phyloP scores from a whole-genome alignment of 2,113 vertebrate genomes.

The Danionella cerebrum region DNA sequence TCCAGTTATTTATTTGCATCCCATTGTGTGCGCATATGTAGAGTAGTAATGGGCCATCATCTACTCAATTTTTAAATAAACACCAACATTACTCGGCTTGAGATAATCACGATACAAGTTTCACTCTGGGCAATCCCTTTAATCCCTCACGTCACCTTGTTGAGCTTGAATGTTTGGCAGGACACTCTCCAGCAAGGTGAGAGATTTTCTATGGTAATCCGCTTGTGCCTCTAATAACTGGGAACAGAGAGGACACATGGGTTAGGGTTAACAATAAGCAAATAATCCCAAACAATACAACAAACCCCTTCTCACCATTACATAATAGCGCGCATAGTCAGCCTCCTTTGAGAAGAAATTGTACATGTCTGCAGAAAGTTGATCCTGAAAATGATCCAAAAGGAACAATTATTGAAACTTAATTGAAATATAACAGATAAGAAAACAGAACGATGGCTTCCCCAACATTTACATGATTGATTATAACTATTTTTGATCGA shows the following conservation, averaged over 20 bases:
- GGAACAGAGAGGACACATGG: constrained; percentile 72
- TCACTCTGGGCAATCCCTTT: background rate
- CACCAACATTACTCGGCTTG: no score
- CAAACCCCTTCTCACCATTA: constrained; percentile 69
- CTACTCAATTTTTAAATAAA: no score
- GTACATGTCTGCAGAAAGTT: constrained; percentile 96
- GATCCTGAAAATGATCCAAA: constrained; percentile 69
- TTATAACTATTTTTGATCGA: no score
- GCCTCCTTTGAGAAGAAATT: constrained; percentile 94
- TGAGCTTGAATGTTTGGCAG: constrained; percentile 92
- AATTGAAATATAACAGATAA: no score
- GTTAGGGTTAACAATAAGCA: constrained; percentile 1
- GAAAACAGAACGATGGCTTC: no score
- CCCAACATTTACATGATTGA: no score
- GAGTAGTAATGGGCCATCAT: no score
- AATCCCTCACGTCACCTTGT: constrained; percentile 72
- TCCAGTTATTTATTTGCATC: no score
- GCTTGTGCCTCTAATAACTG: constrained; percentile 99
- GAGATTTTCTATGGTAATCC: constrained; percentile 98
- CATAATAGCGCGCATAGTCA: constrained; percentile 84
- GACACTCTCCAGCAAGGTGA: constrained; percentile 91
- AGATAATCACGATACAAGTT: background rate
- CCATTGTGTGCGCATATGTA: no score
- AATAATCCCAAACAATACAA: no score
- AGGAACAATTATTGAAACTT: no score